Conservation (phyloP, 2,113 vertebrate genomes). For the Misgurnus mizolepis region DNA sequence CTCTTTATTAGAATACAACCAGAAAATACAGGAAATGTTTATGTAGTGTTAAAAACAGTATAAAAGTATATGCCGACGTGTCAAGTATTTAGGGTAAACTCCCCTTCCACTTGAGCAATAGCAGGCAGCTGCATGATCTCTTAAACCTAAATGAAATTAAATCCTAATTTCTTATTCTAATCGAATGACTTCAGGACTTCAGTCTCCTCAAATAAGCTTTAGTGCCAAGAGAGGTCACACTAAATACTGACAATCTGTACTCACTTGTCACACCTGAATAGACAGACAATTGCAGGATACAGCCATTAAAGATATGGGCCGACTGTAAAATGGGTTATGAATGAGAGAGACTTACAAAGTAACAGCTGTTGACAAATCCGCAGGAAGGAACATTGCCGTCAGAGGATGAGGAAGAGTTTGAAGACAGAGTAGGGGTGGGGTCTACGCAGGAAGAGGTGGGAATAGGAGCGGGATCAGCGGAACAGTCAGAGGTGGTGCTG, state of each 20-base stretch:
- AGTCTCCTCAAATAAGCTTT: no score
- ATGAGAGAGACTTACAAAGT: slow-evolving; percentile 72
- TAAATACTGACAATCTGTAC: background rate
- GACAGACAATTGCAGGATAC: slow-evolving; percentile 19
- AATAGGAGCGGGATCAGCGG: slow-evolving; percentile 64
- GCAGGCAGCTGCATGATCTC: no score
- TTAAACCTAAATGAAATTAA: no score
- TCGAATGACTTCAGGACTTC: no score
- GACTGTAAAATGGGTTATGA: background rate
- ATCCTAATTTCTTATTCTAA: no score
- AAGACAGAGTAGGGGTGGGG: slow-evolving; percentile 54
- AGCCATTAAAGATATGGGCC: background rate
- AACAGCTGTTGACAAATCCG: slow-evolving; percentile 81
- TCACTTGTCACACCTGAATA: background rate
- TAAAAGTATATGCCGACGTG: no score
- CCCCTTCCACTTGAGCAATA: no score
- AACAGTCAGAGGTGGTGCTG: slow-evolving; percentile 74
- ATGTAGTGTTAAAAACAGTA: no score
- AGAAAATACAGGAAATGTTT: no score
- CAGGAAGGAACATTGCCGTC: slow-evolving; percentile 68
- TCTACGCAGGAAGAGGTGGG: slow-evolving; percentile 45
- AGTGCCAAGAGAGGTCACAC: no score
- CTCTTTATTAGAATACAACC: no score
- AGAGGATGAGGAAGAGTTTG: slow-evolving; percentile 56
- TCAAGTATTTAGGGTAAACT: no score